Evolutionary conservation across 2,113 vertebrate genomes (phyloP).

Genomic region (Pipra filicauda): DNA sequence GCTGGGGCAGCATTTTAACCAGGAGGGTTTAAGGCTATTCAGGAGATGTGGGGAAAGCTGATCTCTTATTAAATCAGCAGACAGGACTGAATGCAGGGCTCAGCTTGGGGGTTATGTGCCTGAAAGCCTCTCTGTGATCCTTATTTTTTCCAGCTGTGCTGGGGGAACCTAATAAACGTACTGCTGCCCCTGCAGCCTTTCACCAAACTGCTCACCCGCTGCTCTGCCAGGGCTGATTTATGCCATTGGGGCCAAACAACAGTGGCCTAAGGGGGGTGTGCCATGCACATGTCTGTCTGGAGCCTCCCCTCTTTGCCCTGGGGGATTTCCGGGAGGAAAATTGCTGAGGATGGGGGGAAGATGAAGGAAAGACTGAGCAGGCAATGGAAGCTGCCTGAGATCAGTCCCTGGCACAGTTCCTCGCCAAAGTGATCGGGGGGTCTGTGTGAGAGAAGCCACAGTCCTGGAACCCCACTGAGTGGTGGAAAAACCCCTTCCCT

Average conservation of each 20-base stretch:
- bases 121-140: neutral
- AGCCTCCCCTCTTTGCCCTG: neutral
- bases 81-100: neutral
- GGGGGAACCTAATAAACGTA: neutral
- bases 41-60: neutral
- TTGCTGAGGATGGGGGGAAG: neutral
- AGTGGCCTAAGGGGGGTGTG: neutral
- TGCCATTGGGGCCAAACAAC: rapidly evolving
- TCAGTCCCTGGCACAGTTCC: neutral
- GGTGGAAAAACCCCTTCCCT: conserved; percentile 77
- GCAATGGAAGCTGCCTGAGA: neutral
- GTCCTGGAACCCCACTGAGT: conserved; percentile 81
- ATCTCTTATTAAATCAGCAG: neutral
- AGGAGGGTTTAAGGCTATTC: neutral
- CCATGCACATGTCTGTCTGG: neutral
- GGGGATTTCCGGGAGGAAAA: neutral
- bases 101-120: neutral
- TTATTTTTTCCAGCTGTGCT: conserved; percentile 51
- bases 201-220: neutral
- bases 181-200: neutral
- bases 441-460: conserved; percentile 79
- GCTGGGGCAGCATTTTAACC: neutral
- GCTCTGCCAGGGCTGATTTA: neutral
- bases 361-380: neutral
- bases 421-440: conserved; percentile 79